Conservation (phyloP, 2,113 vertebrate species). For the Setophaga kirtlandii region DNA sequence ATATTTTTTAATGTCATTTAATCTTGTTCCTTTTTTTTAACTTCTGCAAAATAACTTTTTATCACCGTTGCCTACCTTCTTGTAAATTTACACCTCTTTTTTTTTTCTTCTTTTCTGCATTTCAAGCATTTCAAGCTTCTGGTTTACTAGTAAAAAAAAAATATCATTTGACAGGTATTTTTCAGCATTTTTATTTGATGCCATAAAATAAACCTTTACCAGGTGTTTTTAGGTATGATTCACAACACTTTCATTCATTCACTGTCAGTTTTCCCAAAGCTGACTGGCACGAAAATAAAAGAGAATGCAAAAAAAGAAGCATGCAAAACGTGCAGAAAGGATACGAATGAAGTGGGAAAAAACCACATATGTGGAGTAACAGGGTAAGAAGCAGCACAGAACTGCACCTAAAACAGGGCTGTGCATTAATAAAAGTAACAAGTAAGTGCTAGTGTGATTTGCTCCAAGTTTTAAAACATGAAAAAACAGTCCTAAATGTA, state of each 20-base stretch:
- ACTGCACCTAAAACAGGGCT: background rate
- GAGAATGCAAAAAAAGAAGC: background rate
- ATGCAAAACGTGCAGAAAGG: background rate
- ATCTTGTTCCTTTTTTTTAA: constrained; percentile 17
- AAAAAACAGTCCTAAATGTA: background rate
- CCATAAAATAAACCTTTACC: constrained; percentile 56
- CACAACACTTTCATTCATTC: constrained; percentile 3
- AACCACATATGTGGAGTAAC: background rate
- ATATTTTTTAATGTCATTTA: constrained; percentile 76
- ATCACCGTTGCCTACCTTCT: constrained; percentile 33
- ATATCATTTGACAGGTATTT: constrained; percentile 19
- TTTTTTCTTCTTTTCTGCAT: background rate
- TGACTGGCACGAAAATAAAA: background rate
- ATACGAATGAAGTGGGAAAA: background rate
- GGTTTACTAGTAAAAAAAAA: constrained; percentile 32
- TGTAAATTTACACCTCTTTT: constrained; percentile 47
- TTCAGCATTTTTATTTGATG: constrained; percentile 51
- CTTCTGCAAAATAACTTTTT: constrained; percentile 41
- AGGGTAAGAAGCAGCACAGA: background rate
- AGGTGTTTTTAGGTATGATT: background rate
- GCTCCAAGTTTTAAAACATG: background rate
- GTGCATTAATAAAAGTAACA: background rate
- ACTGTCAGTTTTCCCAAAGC: constrained; percentile 1
- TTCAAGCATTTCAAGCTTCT: constrained; percentile 18
- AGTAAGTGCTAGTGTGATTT: background rate